Evolutionary conservation across 2,888 invertebrate species (phyloP), one percentile per base, ranked within the genome.

Genomic region (Apomyelois bistriatella): DNA sequence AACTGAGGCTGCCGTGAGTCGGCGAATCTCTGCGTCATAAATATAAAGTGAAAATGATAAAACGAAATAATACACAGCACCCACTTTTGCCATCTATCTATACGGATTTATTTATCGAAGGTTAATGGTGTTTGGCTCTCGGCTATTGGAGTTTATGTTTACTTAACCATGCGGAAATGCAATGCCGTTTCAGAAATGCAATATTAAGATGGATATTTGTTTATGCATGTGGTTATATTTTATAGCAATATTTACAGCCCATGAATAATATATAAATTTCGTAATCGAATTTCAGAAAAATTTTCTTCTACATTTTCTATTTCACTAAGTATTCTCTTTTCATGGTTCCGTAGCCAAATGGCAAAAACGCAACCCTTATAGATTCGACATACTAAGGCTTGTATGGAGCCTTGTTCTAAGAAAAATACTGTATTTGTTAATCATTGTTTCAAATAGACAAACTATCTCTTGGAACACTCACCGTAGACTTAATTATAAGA

Each of bases 1-100:
- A 79, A 79, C 81, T 76, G 74, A 71, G 75, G 73, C 73, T 76
- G 77, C 78, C 82, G 78, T 85, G 87, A 86, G 79, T 82, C 72
- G 80, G 79, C 79, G 78, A 78, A 76, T 80, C 81, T 76, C 70
- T 65, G 66, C 70, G 70, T 72, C 74, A 71, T 72, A 70, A 62
- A 61, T 66, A 65, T 66, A 57, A 60, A 62, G 62, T 68, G 64
- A 70, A 70, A 70, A 70, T 65, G 59, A 43, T 52, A 52, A 52
- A 52, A 52, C 28, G 43, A 43, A 52, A 52, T 52, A 52, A 52
- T 43, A 52, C 15, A 37, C 22, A 38, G 30, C 30, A 30, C 13
- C 30, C 16, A 50, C 40, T 50, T 50, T 41, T 50, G 40, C 37
- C 22, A 36, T 8, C 49, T 30, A 50, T 41, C 32, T 41, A 15